phyloP scores from a whole-genome alignment of 1,140 invertebrate species.

The Trachelipus rathkii region DNA sequence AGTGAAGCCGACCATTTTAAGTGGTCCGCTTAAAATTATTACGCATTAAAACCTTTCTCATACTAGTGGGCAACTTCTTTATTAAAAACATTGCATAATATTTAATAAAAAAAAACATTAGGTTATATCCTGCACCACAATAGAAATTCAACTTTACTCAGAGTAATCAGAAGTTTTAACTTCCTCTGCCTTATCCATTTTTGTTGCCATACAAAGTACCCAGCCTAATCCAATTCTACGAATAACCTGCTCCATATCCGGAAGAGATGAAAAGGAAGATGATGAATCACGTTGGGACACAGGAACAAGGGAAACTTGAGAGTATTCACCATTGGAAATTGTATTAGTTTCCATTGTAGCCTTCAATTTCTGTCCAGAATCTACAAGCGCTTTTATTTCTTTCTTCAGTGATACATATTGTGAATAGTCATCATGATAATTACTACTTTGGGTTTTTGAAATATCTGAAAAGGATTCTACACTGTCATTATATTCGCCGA shows the following conservation, averaged over 20 bases:
- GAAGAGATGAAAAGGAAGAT: not conserved
- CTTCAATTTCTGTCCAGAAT: not conserved
- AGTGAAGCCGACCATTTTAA: too few relatives aligned
- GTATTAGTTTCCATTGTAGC: not conserved
- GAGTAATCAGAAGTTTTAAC: not conserved
- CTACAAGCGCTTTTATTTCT: not conserved
- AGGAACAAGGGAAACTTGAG: not conserved
- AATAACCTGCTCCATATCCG: not conserved
- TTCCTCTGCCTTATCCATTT: not conserved
- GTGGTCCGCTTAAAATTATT: too few relatives aligned
- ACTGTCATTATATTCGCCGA: too few relatives aligned
- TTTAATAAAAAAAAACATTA: too few relatives aligned
- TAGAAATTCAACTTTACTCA: not conserved
- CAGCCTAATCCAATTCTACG: not conserved
- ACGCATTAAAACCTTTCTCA: too few relatives aligned
- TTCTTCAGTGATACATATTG: not conserved
- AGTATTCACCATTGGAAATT: not conserved
- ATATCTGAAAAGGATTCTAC: not conserved
- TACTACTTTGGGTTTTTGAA: not conserved
- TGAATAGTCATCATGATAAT: not conserved
- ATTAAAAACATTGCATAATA: too few relatives aligned
- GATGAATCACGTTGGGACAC: not conserved
- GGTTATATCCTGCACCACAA: too few relatives aligned
- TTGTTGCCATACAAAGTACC: not conserved
- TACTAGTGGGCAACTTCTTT: too few relatives aligned